phyloP scores from a whole-genome alignment of 2,797 vertebrate species.

The Danio kyathit region DNA sequence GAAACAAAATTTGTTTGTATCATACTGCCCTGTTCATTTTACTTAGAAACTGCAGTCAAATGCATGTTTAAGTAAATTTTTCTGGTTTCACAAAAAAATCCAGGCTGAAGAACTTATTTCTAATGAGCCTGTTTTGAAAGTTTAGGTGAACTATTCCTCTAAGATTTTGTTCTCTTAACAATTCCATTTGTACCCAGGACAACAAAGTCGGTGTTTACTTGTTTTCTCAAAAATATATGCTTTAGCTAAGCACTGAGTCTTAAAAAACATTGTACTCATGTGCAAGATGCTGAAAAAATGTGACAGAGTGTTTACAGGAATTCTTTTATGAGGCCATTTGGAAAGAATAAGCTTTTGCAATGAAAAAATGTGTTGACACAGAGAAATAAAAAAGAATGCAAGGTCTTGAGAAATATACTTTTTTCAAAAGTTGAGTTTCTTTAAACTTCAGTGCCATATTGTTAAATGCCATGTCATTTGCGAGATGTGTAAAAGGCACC shows the following conservation, averaged over 20 bases:
- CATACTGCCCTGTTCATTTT: too few relatives aligned
- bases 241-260: background rate
- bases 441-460: background rate
- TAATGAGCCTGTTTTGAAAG: too few relatives aligned
- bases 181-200: too few relatives aligned
- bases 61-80: too few relatives aligned
- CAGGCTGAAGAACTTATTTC: too few relatives aligned
- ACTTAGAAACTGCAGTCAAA: too few relatives aligned
- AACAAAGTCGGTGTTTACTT: too few relatives aligned
- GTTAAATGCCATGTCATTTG: background rate
- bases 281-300: background rate
- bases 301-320: background rate
- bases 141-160: too few relatives aligned
- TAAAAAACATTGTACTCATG: background rate
- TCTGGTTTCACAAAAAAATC: too few relatives aligned
- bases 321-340: background rate
- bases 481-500: background rate
- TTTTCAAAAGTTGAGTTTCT: background rate
- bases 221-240: background rate
- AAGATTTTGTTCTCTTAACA: too few relatives aligned
- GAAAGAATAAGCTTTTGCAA: background rate
- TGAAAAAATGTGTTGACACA: background rate
- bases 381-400: too few relatives aligned
- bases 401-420: background rate
- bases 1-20: too few relatives aligned